Evolutionary conservation across 2,888 invertebrate genomes (phyloP), one percentile per base, ranked within the genome.

Genomic region (Alitta virens): DNA sequence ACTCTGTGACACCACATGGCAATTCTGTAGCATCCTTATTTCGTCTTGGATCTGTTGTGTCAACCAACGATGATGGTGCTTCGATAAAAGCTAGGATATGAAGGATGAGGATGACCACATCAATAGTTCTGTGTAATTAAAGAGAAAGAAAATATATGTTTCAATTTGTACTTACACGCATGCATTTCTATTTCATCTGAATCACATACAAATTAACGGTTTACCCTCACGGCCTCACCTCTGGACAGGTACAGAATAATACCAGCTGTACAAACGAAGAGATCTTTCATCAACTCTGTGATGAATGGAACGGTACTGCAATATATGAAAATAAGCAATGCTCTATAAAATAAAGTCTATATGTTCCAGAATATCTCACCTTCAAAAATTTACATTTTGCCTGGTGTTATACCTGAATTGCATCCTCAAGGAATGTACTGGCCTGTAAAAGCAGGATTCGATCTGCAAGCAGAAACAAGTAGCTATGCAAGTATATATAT

Each of bases 61-160:
- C 1, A 33, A 74, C 74, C 50, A 80, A 65, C 0, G 79, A 79
- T 2, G 80, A 79, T 21, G 80, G 80, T 42, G 69, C 71, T 63
- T 80, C 79, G 50, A 79, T 66, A 65, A 80, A 78, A 5, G 79
- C 79, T 60, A 80, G 68, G 7, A 75, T 64, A 55, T 78, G 78
- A 1, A 80, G 70, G 5, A 74, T 53, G 56, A 74, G 68, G 52
- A 79, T 77, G 53, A 76, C 73, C 38, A 71, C 43, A 50, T 69
- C 70, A 21, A 77, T 67, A 18, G 73, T 66, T 51, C 78, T 78
- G 68, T n/a, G n/a, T n/a, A n/a, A n/a, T n/a, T n/a, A 53, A 71
- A 68, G 27, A 66, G 7, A 33, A 12, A 33, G n/a, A 52, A 58
- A 42, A 38, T 27, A 33, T 38, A 27, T 46, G 3, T 46, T 12